Conservation (phyloP, 2,888 invertebrate species). For the Eupithecia exiguata region DNA sequence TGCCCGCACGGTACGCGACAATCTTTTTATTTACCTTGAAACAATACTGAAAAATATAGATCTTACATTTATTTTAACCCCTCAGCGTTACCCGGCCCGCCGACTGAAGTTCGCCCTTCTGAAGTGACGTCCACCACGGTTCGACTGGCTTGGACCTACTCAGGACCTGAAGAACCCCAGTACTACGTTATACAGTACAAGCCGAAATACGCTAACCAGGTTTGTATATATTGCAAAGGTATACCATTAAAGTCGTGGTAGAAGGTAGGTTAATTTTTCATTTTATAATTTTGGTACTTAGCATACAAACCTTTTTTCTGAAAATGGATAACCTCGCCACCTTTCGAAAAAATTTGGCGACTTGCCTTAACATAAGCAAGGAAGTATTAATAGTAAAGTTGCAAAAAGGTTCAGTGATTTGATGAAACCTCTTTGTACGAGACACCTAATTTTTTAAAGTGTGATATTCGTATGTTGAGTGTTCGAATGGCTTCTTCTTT, state of each 20-base stretch:
- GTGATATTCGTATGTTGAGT: neutral
- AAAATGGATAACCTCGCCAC: neutral
- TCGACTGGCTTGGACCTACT: slow-evolving; percentile 96
- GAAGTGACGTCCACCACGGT: slow-evolving; percentile 98
- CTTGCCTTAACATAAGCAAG: neutral
- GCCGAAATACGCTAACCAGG: slow-evolving; percentile 94
- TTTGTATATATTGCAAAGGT: slow-evolving; percentile 45
- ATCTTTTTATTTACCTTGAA: too few relatives aligned
- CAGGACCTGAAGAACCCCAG: slow-evolving; percentile 93
- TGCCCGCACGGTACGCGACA: too few relatives aligned
- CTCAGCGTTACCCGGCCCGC: slow-evolving; percentile 95
- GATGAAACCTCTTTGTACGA: neutral
- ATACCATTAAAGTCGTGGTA: too few relatives aligned
- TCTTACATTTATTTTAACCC: neutral
- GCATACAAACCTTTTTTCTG: neutral
- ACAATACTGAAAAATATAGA: too few relatives aligned
- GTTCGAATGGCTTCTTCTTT: neutral
- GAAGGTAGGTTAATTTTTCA: too few relatives aligned
- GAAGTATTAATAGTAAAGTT: neutral
- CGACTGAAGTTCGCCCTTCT: slow-evolving; percentile 94
- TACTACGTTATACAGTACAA: slow-evolving; percentile 99
- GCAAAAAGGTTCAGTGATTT: neutral
- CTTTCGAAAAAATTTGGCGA: neutral
- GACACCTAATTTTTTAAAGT: neutral
- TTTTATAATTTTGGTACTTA: neutral